Evolutionary conservation across 2,888 invertebrate species (phyloP), one percentile per base, ranked within the genome.

Genomic region (Scaptomyza caliginosa): DNA sequence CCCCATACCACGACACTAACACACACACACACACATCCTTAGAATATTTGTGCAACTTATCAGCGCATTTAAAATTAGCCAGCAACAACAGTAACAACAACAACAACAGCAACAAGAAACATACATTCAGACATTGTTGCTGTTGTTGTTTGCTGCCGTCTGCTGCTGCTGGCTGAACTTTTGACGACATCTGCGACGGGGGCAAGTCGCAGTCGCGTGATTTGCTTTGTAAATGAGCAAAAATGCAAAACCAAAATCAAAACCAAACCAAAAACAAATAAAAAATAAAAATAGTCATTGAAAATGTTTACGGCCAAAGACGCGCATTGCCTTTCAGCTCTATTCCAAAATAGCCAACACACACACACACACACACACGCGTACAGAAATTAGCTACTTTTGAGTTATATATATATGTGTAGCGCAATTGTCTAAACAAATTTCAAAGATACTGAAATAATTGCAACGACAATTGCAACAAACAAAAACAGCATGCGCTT

Each of bases 51-150:
- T 86, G 86, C 84, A 86, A 80, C 84, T 80, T 80, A 80, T 86
- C 86, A 86, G 86, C 80, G 86, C 77, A 80, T 80, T 80, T 80
- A 80, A 80, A 86, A 86, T 80, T 86, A 80, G 86, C 80, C 42
- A 64, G 40, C 83, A 65, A 43, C 58, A 74, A 49, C 45, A 51
- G 49, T 43, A 55, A n/a, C 36, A 45, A 16, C 52, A 52, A 7
- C 49, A 30, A 28, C 36, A 42, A 2, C 43, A 21, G 16, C 23
- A 54, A 50, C 34, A 56, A 52, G 67, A 49, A 63, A n/a, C 32
- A 62, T 62, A 55, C 66, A 59, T 60, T 55, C 51, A 39, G 42
- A 59, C 43, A 55, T 80, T 46, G 39, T 62, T 60, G 34, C 7
- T 34, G 7, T 3, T 30, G 30, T 62, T 28, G 28, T 11, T 28